Evolutionary conservation across 2,113 vertebrate genomes (phyloP).

Genomic region (Oriolus oriolus): DNA sequence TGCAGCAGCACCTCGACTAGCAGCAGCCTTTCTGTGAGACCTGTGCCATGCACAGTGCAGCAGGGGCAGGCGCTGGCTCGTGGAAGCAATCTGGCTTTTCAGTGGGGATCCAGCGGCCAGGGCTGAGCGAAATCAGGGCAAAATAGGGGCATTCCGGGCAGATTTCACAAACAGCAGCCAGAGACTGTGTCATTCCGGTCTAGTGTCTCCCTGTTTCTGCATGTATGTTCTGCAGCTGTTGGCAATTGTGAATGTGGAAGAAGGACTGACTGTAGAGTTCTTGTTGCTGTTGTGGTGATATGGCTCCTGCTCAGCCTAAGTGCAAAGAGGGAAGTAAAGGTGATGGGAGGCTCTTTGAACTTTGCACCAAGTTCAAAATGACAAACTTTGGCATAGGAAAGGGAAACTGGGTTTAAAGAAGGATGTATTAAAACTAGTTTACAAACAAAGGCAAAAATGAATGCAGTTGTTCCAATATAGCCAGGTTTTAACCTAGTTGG

Average conservation of each 20-base stretch:
- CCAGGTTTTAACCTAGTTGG: background rate
- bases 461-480: background rate
- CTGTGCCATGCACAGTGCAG: accelerated
- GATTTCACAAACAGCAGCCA: background rate
- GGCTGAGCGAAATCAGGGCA: background rate
- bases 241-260: background rate
- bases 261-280: background rate
- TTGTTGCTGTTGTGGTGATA: background rate
- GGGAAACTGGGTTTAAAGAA: background rate
- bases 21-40: background rate
- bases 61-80: accelerated
- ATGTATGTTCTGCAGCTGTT: background rate
- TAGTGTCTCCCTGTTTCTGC: background rate
- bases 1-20: background rate
- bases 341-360: background rate
- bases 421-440: background rate
- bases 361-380: background rate
- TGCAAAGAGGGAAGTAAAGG: background rate
- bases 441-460: background rate
- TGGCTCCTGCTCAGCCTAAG: background rate
- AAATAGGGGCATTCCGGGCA: accelerated
- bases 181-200: background rate
- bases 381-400: background rate
- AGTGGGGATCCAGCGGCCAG: background rate
- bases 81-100: background rate